A percentile compares a stretch with the other conserved stretches of the same genome.
Evolutionary conservation across 2,888 invertebrate species (phyloP).

Genomic region (Pecten maximus): DNA sequence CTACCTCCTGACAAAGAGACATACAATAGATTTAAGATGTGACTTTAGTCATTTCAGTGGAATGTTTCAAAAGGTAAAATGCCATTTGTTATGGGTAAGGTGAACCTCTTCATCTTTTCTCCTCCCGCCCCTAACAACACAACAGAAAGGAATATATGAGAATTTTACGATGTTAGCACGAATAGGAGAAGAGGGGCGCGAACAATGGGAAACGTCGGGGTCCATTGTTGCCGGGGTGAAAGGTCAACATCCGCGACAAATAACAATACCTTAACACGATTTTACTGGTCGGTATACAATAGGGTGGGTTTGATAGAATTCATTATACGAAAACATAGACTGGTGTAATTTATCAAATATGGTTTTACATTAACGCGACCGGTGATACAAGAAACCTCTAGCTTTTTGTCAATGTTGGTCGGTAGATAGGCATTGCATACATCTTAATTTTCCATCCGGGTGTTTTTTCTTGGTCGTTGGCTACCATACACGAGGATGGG

Average conservation of each 20-base stretch:
- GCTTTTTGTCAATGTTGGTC: not conserved
- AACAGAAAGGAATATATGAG: not conserved
- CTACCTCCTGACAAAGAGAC: not conserved
- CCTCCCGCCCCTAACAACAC: conserved; percentile 7
- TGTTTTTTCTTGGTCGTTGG: not conserved
- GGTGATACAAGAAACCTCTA: not conserved
- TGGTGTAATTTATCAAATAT: conserved; percentile 20
- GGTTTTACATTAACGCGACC: not conserved
- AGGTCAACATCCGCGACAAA: not conserved
- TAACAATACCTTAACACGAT: not conserved
- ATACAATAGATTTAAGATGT: not conserved
- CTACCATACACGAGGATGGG: not conserved
- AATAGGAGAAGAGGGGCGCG: not conserved
- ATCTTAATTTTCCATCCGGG: not conserved
- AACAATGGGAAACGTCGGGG: not conserved
- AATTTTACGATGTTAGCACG: conserved; percentile 4
- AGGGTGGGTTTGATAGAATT: not conserved
- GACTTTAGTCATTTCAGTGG: not conserved
- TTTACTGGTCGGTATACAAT: not conserved
- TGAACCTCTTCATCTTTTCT: not conserved
- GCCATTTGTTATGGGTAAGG: not conserved
- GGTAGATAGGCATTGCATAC: not conserved
- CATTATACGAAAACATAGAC: not conserved
- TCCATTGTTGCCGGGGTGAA: not conserved
- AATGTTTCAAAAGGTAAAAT: conserved; percentile 33